Evolutionary conservation across 2,113 vertebrate genomes (phyloP).

Genomic region (Mus musculus): GRCm39 chr14:5062501-5063000

Average conservation of each 20-base stretch:
- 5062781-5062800: background rate
- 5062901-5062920: background rate
- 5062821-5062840: background rate
- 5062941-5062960: background rate
- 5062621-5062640: background rate
- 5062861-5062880: background rate
- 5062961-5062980: background rate
- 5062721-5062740: background rate
- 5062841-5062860: background rate
- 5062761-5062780: background rate
- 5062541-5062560: background rate
- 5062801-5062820: background rate
- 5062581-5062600: background rate
- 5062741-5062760: background rate
- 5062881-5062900: background rate
- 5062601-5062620: background rate
- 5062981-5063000: background rate
- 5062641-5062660: background rate
- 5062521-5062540: background rate
- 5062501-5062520: background rate
- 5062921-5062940: background rate
- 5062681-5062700: background rate
- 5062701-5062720: rapidly evolving
- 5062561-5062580: background rate
- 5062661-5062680: rapidly evolving